Evolutionary conservation across 2,113 vertebrate species (phyloP), one percentile per base, ranked within the genome.

Genomic region (Pelobates fuscus): DNA sequence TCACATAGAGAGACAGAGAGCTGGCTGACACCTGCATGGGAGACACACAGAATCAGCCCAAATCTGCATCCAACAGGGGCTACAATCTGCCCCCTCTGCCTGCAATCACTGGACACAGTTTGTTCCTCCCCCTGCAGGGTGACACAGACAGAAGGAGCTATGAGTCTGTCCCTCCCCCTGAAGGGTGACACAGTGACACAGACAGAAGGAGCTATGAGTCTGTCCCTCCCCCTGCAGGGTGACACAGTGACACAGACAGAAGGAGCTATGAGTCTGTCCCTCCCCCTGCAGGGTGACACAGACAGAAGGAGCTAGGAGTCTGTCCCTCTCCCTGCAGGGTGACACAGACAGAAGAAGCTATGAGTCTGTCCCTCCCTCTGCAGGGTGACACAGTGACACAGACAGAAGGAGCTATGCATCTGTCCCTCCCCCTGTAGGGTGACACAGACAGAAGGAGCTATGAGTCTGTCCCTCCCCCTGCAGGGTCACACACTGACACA

Each of bases 301-400:
- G 46, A 52, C 17, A 27, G 23, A 44, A 5, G n/a, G 54, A 1
- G 54, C 54, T 49, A 14, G 10, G 17, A n/a, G 14, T 37, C 30
- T 41, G 32, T 26, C 64, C 29, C 49, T 57, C 67, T 27, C 14
- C 49, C 52, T 58, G 29, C 52, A 37, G 67, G 49, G 30, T 32
- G 30, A 32, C 30, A 32, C 30, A 32, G 4, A 37, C 32, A 30
- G 26, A 2, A 8, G 7, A 17, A 1, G 17, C 29, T 4, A 20
- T 30, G 29, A 10, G 29, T 32, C 30, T 32, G 30, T 32, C 30
- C 30, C 54, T 58, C 67, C 54, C 18, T 29, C 67, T 70, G 32
- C 32, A 70, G 55, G 29, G n/a, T n/a, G n/a, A n/a, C n/a, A n/a
- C n/a, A n/a, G 30, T 70, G 32, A 59, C 17, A 70, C 25, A 70